Evolutionary conservation across 2,888 invertebrate species (phyloP), one percentile per base, ranked within the genome.

Genomic region (Dyspetes luteomarginatus): DNA sequence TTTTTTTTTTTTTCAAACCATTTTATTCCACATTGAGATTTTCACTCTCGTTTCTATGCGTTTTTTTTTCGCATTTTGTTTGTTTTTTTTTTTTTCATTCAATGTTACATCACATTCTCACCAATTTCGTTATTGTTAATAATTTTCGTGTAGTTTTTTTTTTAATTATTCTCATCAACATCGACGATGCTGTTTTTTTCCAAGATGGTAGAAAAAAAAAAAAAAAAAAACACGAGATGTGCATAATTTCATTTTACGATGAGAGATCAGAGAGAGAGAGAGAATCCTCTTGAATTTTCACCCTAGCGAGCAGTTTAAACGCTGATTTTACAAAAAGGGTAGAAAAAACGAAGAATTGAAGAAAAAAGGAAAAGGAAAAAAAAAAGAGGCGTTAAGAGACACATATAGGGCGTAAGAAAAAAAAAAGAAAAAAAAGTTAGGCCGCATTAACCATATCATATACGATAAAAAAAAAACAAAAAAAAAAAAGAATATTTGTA

Each of bases 401-500:
- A 65, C 79, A 62, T 65, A 62, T 64, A 80, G 76, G 60, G 76
- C 84, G 84, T 85, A 60, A 74, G 84, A 81, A 81, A n/a, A n/a
- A n/a, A n/a, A n/a, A n/a, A n/a, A n/a, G n/a, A n/a, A n/a, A n/a
- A n/a, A n/a, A n/a, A 82, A 76, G 52, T 83, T 88, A 88, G 88
- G 82, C 85, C 83, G 86, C 85, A 85, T 87, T 36, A 88, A 89
- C 76, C 88, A 88, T 89, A 88, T 88, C 88, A 89, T 87, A 85
- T 86, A 78, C 65, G 58, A 73, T 78, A 78, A 62, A 74, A 58
- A 76, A 73, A 7, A 15, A 43, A 43, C 3, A 3, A 36, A 43
- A 7, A 19, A 69, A 43, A 43, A 45, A 28, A 45, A 26, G 52
- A 65, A 72, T 74, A 79, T 48, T 75, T 71, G 74, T 78, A 77